A percentile compares a stretch with the other conserved stretches of the same genome.
These are phyloP conservation scores for Neodiprion virginianus DNA, from an alignment of 1,140 invertebrate genomes.

Conservation along the genomic window DNA sequence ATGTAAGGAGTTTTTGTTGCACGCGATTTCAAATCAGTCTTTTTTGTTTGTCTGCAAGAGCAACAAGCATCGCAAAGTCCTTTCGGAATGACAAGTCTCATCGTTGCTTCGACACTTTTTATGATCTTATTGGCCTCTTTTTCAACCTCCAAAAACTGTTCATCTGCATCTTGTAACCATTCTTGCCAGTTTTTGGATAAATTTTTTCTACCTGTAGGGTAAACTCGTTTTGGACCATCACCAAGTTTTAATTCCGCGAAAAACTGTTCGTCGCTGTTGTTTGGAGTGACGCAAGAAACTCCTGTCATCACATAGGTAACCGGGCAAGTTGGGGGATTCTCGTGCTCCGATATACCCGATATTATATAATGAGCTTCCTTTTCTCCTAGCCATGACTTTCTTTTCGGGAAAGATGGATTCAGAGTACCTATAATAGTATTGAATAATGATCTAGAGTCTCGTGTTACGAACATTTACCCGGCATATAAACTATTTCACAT, in stretches of 20 bases:
- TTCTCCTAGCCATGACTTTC: conserved; percentile 33
- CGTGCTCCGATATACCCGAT: conserved; percentile 21
- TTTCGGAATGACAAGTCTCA: conserved; percentile 30
- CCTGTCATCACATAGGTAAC: conserved; percentile 37
- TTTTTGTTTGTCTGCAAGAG: conserved; percentile 42
- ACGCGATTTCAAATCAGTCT: conserved; percentile 33
- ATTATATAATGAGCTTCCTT: conserved; percentile 36
- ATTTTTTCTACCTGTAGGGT: conserved; percentile 41
- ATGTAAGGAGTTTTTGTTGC: conserved; percentile 34
- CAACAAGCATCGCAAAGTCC: conserved; percentile 47
- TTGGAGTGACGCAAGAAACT: conserved; percentile 30
- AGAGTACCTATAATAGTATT: conserved; percentile 20
- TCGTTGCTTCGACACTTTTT: conserved; percentile 32
- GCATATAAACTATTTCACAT: too few species aligned
- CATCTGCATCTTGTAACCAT: conserved; percentile 41
- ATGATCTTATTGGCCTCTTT: conserved; percentile 40
- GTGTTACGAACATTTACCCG: too few species aligned
- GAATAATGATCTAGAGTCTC: not conserved
- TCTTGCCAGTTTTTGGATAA: conserved; percentile 47
- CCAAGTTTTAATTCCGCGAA: conserved; percentile 33
- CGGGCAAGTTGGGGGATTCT: conserved; percentile 28
- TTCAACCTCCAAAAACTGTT: conserved; percentile 35
- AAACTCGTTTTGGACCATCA: conserved; percentile 31
- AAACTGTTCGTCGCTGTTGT: conserved; percentile 40
- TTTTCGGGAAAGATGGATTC: conserved; percentile 18